Evolutionary conservation across 2,888 invertebrate genomes (phyloP).

Genomic region (Pinctada fucata): DNA sequence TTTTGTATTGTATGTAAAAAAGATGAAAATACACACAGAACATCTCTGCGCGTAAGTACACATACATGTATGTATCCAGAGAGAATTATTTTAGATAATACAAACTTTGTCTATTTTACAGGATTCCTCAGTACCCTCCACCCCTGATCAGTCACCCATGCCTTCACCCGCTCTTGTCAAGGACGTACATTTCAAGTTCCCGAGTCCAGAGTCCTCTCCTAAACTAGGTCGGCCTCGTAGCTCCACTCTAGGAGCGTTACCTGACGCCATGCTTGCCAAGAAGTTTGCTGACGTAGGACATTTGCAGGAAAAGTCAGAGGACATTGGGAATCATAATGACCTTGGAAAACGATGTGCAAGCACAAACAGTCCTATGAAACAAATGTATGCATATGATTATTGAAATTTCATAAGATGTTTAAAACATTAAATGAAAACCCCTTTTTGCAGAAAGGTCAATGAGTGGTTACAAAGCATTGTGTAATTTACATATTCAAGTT

Average conservation of each 20-base stretch:
- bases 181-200: slow-evolving; percentile 62
- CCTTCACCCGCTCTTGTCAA: slow-evolving; percentile 47
- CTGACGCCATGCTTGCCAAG: slow-evolving; percentile 42
- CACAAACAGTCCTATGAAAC: slow-evolving; percentile 75
- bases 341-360: slow-evolving; percentile 48
- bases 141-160: slow-evolving; percentile 67
- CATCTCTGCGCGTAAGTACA: too few species aligned
- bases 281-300: slow-evolving; percentile 20
- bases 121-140: slow-evolving; percentile 63
- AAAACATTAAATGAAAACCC: not conserved
- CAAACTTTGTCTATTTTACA: slow-evolving; percentile 27
- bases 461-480: too few species aligned
- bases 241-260: slow-evolving; percentile 66
- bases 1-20: too few species aligned
- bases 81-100: not conserved
- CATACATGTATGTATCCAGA: too few species aligned
- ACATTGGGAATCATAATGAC: slow-evolving; percentile 40
- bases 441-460: too few species aligned
- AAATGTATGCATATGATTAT: slow-evolving; percentile 71
- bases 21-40: too few species aligned
- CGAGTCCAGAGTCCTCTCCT: slow-evolving; percentile 55
- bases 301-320: slow-evolving; percentile 36
- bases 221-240: slow-evolving; percentile 59
- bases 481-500: too few species aligned
- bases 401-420: not conserved